These are phyloP conservation scores for Synergus itoensis DNA, from an alignment of 2,888 invertebrate genomes.

Conservation along the genomic window DNA sequence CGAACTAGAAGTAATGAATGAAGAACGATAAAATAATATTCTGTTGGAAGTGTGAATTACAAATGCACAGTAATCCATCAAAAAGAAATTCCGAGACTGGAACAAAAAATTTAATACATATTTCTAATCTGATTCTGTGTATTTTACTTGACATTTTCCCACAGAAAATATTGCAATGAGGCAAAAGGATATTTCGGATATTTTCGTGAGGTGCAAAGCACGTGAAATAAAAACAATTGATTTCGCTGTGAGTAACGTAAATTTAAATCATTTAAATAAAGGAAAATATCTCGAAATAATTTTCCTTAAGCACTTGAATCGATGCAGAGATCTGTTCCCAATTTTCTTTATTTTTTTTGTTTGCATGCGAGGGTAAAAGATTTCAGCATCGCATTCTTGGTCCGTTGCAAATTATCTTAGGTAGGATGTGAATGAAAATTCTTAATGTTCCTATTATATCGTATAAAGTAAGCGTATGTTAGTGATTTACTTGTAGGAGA, in stretches of 20 bases:
- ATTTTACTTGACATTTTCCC: neutral
- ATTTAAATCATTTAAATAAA: constrained; percentile 44
- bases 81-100: neutral
- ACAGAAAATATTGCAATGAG: neutral
- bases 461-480: constrained; percentile 38
- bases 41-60: constrained; percentile 13
- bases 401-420: constrained; percentile 29
- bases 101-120: neutral
- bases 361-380: constrained; percentile 27
- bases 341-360: constrained; percentile 6
- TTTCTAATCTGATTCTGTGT: constrained; percentile 7
- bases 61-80: neutral
- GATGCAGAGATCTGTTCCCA: constrained; percentile 7
- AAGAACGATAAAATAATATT: neutral
- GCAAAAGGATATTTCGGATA: constrained; percentile 4
- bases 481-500: constrained; percentile 33
- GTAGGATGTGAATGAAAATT: constrained; percentile 29
- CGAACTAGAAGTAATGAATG: neutral
- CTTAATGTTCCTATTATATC: constrained; percentile 41
- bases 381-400: constrained; percentile 29
- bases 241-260: constrained; percentile 26
- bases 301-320: neutral
- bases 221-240: constrained; percentile 46
- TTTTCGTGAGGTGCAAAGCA: constrained; percentile 32
- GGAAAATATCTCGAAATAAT: constrained; percentile 36